Evolutionary conservation across 1,140 invertebrate species (phyloP), one percentile per base, ranked within the genome.

Genomic region (Carposina sasakii): DNA sequence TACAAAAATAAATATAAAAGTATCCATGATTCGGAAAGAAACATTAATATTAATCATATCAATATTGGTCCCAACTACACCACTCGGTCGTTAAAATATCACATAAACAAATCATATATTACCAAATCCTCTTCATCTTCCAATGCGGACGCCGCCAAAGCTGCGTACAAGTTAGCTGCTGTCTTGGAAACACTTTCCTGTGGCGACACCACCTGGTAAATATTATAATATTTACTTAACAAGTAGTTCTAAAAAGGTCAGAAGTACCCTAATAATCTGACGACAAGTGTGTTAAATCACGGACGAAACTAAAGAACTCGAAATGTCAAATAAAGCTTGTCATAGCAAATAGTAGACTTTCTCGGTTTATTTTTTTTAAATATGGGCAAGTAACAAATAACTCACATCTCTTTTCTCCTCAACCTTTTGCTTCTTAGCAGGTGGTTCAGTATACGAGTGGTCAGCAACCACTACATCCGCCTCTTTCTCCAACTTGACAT

Each of bases 101-200:
- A n/a, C n/a, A n/a, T n/a, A 19, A 42, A 21, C 3, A 43, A 10
- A 20, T 26, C 26, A 0, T 10, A 21, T 52, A 68, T 71, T 61
- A 86, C 85, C 74, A 85, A 67, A 55, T 86, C 83, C 30, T 86
- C 82, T 60, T 86, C 85, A 40, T 86, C 85, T 63, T 86, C 78
- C 20, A 86, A 64, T 2, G 81, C 78, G 4, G 79, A 83, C 0
- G 85, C 85, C 6, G 85, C 85, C 2, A 86, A 57, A 0, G 85
- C 85, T 5, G 85, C 85, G 50, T 86, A 86, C 23, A 86, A 56
- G 61, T 86, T 86, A 10, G 83, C 85, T 10, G 85, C 85, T 3
- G 78, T 86, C 46, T 85, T 85, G 1, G 85, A 86, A 10, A 85
- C 85, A 44, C 71, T 78, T 42, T 84, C 77, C 56, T 79, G 76